Evolutionary conservation across 2,888 invertebrate species (phyloP).

Genomic region (Harmothoe impar): DNA sequence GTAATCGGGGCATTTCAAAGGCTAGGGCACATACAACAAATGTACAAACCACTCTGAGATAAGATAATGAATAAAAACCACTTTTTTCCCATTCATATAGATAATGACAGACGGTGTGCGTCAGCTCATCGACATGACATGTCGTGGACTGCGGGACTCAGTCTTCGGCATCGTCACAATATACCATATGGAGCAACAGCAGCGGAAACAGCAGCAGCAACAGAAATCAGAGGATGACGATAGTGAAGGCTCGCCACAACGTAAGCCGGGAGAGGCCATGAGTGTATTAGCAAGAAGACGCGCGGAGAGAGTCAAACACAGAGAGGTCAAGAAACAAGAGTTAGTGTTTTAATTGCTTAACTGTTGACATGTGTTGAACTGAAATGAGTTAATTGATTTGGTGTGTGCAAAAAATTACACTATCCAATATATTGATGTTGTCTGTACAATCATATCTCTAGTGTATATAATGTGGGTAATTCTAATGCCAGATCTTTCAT

Average conservation of each 20-base stretch:
- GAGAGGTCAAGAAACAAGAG: conserved; percentile 63
- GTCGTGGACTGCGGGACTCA: conserved; percentile 51
- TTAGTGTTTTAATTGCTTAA: background rate
- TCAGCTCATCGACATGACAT: conserved; percentile 16
- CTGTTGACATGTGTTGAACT: too few relatives aligned
- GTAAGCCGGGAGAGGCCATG: conserved; percentile 71
- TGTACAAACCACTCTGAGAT: too few relatives aligned
- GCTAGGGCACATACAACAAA: too few relatives aligned
- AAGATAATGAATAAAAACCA: too few relatives aligned
- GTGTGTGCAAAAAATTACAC: too few relatives aligned
- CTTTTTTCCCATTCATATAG: background rate
- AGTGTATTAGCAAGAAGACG: conserved; percentile 76
- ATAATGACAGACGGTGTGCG: conserved; percentile 60
- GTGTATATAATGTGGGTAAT: too few relatives aligned
- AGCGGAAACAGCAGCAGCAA: conserved; percentile 5
- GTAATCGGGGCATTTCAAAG: too few relatives aligned
- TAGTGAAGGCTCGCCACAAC: conserved; percentile 54
- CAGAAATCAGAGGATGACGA: conserved; percentile 37
- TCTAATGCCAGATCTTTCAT: too few relatives aligned
- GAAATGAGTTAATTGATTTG: too few relatives aligned
- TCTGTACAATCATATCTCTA: too few relatives aligned
- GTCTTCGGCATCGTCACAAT: conserved; percentile 58
- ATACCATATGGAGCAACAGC: conserved; percentile 62
- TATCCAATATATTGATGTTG: too few relatives aligned
- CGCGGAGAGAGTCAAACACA: conserved; percentile 73